Evolutionary conservation across 53 echinoderm and acorn worm genomes (phyloP).

Genomic region (Arbacia lixula): DNA sequence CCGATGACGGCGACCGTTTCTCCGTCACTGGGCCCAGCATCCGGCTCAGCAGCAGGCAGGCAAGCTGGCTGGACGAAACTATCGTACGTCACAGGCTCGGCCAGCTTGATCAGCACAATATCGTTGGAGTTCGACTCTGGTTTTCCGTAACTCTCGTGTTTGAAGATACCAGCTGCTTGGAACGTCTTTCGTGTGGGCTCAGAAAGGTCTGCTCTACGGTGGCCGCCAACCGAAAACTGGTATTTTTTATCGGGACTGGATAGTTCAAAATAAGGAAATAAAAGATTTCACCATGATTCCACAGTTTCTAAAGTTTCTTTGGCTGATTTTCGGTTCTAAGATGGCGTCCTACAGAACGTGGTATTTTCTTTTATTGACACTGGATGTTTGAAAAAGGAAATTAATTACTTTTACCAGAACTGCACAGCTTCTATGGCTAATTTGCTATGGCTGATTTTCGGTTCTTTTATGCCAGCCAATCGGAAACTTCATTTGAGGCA

Average conservation of each 20-base stretch:
- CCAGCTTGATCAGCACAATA: slow-evolving; percentile 7
- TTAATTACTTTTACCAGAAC: no score
- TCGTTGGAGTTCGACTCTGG: not conserved
- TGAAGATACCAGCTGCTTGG: not conserved
- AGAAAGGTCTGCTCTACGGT: not conserved
- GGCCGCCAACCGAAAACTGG: not conserved
- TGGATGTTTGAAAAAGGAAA: no score
- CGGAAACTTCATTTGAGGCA: no score
- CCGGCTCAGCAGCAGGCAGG: not conserved
- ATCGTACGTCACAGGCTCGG: not conserved
- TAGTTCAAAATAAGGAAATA: not conserved
- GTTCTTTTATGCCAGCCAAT: no score
- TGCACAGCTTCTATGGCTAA: no score
- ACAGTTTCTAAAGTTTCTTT: no score
- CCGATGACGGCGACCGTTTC: not conserved
- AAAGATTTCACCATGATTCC: no score
- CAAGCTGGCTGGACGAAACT: not conserved
- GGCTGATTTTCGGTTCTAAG: no score
- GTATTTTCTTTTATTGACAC: no score
- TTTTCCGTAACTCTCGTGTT: not conserved
- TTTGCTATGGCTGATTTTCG: no score
- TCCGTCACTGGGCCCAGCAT: not conserved
- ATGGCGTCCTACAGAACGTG: no score
- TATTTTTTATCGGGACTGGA: not conserved
- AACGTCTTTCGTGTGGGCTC: not conserved